A percentile compares a stretch with the other conserved stretches of the same genome.
These are phyloP conservation scores for Cladopsammia gracilis DNA, from an alignment of 64 coral and sea anemone species.

Conservation along the genomic window DNA sequence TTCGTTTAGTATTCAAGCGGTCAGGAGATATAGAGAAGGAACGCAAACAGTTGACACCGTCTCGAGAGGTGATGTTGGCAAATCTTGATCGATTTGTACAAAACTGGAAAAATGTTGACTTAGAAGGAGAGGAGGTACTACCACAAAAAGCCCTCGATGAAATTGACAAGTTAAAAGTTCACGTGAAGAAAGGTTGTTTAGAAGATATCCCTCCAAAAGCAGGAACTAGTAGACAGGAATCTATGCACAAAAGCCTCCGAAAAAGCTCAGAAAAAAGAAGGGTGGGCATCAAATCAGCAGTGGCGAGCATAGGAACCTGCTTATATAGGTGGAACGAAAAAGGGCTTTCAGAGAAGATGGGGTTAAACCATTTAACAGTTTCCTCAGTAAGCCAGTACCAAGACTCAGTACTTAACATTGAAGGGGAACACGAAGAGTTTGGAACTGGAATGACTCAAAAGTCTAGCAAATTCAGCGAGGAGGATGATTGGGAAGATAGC, in stretches of 20 bases:
- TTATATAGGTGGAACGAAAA: slow-evolving; percentile 18
- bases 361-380: neutral
- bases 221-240: slow-evolving; percentile 21
- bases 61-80: neutral
- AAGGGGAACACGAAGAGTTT: neutral
- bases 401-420: neutral
- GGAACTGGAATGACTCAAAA: neutral
- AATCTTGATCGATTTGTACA: neutral
- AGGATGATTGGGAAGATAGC: neutral
- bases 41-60: neutral
- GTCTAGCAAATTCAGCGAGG: neutral
- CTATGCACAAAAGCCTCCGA: slow-evolving; percentile 20
- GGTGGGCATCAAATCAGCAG: neutral
- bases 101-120: neutral
- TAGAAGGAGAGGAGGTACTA: neutral
- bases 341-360: neutral
- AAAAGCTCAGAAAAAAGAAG: slow-evolving; percentile 5
- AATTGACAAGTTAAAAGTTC: neutral
- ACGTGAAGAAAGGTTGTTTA: slow-evolving; percentile 3
- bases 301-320: slow-evolving; percentile 19
- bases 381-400: neutral
- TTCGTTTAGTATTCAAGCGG: no score
- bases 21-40: neutral
- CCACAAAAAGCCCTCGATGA: neutral
- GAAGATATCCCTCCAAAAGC: slow-evolving; percentile 19